Evolutionary conservation across 2,797 vertebrate species (phyloP).

Genomic region (Coccyzus lansbergi): DNA sequence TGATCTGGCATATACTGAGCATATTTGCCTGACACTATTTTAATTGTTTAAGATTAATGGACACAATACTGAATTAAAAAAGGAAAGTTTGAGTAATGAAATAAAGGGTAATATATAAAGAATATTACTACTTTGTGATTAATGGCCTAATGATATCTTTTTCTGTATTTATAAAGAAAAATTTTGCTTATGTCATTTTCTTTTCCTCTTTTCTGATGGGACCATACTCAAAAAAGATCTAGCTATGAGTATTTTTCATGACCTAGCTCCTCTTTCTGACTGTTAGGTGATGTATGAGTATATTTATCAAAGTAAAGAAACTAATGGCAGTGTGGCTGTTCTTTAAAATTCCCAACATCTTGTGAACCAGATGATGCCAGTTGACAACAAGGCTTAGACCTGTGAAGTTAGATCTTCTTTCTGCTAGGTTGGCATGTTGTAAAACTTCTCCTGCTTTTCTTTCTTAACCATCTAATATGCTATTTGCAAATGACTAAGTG

Average conservation of each 20-base stretch:
- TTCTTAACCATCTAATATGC: background rate
- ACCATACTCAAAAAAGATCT: background rate
- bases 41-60: slow-evolving; percentile 20
- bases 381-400: background rate
- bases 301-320: background rate
- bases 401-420: background rate
- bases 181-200: background rate
- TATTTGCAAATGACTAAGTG: slow-evolving; percentile 28
- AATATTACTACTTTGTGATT: background rate
- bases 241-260: background rate
- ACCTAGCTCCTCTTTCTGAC: background rate
- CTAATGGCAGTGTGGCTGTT: background rate
- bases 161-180: background rate
- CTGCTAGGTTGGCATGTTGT: background rate
- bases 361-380: background rate
- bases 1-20: background rate
- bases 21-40: background rate
- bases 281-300: background rate
- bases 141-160: background rate
- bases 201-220: background rate
- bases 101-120: background rate
- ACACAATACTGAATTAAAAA: background rate
- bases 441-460: slow-evolving; percentile 19
- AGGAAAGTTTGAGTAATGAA: background rate
- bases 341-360: background rate